Percentiles rank a stretch among this genome's conserved stretches.
Conservation (phyloP, 2,113 vertebrate genomes). For the Gavia stellata region DNA sequence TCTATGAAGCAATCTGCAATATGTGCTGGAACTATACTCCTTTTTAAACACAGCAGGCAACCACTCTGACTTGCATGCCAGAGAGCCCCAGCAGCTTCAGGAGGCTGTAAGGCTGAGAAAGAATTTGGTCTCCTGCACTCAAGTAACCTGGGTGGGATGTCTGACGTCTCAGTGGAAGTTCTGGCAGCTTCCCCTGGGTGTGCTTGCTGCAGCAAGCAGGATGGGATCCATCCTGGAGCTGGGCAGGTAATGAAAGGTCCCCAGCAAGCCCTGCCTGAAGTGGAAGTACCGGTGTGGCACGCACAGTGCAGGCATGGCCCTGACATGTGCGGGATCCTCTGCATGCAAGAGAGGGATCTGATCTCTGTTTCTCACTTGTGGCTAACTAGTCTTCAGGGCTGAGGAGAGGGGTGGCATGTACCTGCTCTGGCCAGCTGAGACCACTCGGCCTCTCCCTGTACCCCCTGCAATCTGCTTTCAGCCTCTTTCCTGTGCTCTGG, state of each 20-base stretch:
- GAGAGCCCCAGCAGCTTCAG: neutral
- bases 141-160: neutral
- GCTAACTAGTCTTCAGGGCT: neutral
- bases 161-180: neutral
- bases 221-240: neutral
- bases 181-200: neutral
- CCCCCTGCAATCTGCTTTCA: neutral
- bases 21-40: neutral
- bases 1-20: neutral
- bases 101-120: neutral
- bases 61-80: neutral
- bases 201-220: neutral
- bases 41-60: neutral
- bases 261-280: neutral
- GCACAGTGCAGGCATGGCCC: neutral
- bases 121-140: neutral
- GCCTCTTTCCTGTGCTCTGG: neutral
- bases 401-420: neutral
- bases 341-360: neutral
- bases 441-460: neutral
- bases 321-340: neutral
- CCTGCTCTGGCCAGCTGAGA: neutral
- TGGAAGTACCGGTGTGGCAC: accelerated
- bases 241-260: neutral
- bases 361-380: neutral